phyloP scores from a whole-genome alignment of 2,113 vertebrate species.

The Mirounga angustirostris region DNA sequence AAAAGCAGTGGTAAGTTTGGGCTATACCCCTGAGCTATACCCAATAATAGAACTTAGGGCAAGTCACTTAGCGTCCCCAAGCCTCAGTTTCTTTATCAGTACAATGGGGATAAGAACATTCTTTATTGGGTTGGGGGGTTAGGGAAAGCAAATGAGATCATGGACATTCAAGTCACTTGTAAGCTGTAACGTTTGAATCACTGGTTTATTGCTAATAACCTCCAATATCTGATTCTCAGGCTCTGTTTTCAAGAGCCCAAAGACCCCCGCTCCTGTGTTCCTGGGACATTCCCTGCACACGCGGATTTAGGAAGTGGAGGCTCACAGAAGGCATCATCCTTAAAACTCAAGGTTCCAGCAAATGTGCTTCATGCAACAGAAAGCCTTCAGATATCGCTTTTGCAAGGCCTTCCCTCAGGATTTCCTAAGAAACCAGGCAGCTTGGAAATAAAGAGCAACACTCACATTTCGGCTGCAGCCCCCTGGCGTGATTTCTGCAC shows the following conservation, averaged over 20 bases:
- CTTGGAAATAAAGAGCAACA: not conserved
- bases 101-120: not conserved
- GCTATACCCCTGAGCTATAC: not conserved
- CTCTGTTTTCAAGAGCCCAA: not conserved
- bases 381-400: not conserved
- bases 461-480: slow-evolving; percentile 93
- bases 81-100: not conserved
- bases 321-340: not conserved
- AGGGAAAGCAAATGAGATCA: not conserved
- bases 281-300: not conserved
- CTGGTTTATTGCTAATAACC: not conserved
- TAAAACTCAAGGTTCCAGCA: not conserved
- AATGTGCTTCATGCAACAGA: not conserved
- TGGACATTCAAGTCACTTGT: too few species aligned
- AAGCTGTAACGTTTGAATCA: not conserved
- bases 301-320: not conserved
- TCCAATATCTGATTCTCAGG: not conserved
- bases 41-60: not conserved
- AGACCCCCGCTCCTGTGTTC: not conserved
- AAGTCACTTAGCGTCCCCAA: not conserved
- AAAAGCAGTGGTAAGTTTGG: not conserved
- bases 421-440: not conserved
- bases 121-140: not conserved
- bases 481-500: slow-evolving; percentile 84
- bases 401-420: not conserved